These are phyloP conservation scores for Dicrurus megarhynchus DNA, from an alignment of 2,113 vertebrate genomes.

Conservation along the genomic window DNA sequence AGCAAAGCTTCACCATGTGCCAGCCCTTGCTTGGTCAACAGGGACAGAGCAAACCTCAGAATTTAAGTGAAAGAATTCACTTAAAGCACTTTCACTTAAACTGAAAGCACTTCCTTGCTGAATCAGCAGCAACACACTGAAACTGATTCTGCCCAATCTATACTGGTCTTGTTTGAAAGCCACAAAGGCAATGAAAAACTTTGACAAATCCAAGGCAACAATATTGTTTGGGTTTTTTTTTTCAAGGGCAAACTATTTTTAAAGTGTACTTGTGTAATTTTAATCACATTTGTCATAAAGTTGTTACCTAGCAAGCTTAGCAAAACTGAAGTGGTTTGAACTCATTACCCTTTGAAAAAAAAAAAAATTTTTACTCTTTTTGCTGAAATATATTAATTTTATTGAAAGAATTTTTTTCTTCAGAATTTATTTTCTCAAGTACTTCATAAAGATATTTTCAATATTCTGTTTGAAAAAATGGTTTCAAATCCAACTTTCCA, in stretches of 20 bases:
- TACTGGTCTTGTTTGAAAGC: not conserved
- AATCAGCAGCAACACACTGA: not conserved
- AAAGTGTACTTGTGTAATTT: not conserved
- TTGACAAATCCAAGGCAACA: not conserved
- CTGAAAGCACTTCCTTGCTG: not conserved
- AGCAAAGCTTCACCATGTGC: not conserved
- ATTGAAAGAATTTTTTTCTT: not conserved
- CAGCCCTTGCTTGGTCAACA: not conserved
- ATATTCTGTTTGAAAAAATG: not conserved
- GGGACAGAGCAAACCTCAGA: not conserved
- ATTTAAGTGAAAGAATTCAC: not conserved
- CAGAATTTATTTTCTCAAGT: not conserved
- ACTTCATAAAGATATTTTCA: not conserved
- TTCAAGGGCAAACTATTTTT: not conserved
- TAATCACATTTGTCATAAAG: not conserved
- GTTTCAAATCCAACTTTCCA: not conserved
- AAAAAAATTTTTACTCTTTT: not conserved
- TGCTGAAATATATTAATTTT: not conserved
- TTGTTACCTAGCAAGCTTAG: not conserved
- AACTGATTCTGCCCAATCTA: not conserved
- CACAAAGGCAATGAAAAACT: not conserved
- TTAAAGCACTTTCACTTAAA: too few relatives aligned
- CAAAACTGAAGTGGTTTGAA: not conserved
- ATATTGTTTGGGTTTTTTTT: not conserved
- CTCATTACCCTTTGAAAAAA: not conserved